Percentiles rank a stretch among this genome's conserved stretches.
Evolutionary conservation across 2,888 invertebrate genomes (phyloP).

Genomic region (Argyresthia goedartella): DNA sequence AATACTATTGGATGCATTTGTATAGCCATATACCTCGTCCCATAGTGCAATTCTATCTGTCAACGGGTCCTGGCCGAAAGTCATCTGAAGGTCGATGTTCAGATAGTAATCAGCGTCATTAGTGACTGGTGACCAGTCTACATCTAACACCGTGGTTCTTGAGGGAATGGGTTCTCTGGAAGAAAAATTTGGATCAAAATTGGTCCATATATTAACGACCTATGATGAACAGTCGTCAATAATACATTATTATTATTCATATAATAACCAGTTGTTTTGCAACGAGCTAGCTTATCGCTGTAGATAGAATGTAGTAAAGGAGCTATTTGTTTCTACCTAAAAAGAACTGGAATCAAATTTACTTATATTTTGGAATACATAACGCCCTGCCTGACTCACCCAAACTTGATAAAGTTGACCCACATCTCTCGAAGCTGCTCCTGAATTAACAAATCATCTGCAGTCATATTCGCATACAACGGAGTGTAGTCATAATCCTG

Average conservation of each 20-base stretch:
- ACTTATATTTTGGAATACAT: background rate
- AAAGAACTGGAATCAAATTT: too few species aligned
- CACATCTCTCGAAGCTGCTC: slow-evolving; percentile 1
- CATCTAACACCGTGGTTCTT: background rate
- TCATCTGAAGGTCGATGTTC: background rate
- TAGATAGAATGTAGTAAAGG: too few species aligned
- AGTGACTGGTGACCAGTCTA: background rate
- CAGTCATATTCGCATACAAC: slow-evolving; percentile 1
- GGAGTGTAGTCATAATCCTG: background rate
- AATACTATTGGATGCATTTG: too few species aligned
- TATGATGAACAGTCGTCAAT: too few species aligned
- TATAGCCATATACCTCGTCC: background rate
- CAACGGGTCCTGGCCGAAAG: background rate
- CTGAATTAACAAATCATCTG: background rate
- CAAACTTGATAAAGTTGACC: slow-evolving; percentile 1
- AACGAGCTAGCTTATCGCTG: too few species aligned
- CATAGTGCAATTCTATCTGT: background rate
- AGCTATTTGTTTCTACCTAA: too few species aligned
- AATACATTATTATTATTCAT: too few species aligned
- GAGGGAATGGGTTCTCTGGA: background rate
- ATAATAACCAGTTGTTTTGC: too few species aligned
- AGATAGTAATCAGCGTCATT: background rate
- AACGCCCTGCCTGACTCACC: background rate
- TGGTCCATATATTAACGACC: too few species aligned
- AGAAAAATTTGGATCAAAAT: background rate